A percentile compares a stretch with the other conserved stretches of the same genome.
These are phyloP conservation scores for Myanophis thanlyinensis DNA, from an alignment of 2,113 vertebrate genomes.

Conservation along the genomic window DNA sequence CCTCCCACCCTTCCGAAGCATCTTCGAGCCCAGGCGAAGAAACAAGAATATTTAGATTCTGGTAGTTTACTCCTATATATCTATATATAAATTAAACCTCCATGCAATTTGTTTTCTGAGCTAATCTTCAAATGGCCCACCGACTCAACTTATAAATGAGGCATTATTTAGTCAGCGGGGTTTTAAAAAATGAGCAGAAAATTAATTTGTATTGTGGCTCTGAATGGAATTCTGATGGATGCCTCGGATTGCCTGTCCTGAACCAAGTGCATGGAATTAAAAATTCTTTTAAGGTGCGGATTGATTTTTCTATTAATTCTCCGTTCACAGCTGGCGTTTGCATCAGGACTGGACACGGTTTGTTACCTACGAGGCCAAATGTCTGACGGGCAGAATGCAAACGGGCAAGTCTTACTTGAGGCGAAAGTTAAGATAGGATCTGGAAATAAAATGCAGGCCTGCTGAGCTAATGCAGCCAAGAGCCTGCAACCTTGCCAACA, in stretches of 20 bases:
- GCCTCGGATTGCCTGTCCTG: conserved; percentile 4
- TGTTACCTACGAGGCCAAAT: conserved; percentile 9
- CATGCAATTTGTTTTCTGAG: neutral
- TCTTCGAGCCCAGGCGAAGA: neutral
- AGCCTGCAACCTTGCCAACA: neutral
- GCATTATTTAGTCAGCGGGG: conserved; percentile 3
- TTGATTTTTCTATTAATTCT: neutral
- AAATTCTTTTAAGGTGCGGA: conserved; percentile 9
- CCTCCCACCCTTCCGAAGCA: no score
- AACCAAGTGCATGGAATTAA: conserved; percentile 6
- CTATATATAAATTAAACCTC: neutral
- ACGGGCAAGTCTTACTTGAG: neutral
- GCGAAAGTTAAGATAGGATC: conserved; percentile 5
- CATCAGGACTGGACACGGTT: conserved; percentile 7
- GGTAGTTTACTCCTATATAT: neutral
- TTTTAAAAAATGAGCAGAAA: conserved; percentile 26
- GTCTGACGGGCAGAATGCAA: neutral
- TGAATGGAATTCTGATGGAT: neutral
- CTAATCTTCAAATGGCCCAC: conserved; percentile 28
- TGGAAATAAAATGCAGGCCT: neutral
- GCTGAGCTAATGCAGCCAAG: neutral
- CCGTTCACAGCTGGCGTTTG: conserved; percentile 12
- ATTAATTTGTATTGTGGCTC: conserved; percentile 19
- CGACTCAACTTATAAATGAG: conserved; percentile 4
- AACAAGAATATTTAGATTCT: neutral